phyloP scores from a whole-genome alignment of 1,140 invertebrate genomes.

The Rhopalosiphum padi region DNA sequence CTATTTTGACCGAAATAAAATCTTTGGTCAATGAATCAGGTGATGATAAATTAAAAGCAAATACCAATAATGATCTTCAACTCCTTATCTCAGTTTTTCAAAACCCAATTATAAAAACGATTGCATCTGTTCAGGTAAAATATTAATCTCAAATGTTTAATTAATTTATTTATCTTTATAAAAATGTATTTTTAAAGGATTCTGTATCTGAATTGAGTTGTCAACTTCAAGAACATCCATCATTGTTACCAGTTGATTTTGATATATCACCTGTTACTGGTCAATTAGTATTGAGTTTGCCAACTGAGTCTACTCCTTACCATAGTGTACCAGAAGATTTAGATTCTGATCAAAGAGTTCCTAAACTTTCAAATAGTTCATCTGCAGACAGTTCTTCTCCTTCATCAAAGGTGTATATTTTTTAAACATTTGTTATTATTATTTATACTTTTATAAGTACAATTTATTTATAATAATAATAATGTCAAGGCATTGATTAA shows the following conservation, averaged over 20 bases:
- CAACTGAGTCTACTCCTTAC: constrained; percentile 41
- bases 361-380: constrained; percentile 67
- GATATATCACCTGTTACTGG: constrained; percentile 79
- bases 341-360: constrained; percentile 64
- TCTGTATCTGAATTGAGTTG: constrained; percentile 80
- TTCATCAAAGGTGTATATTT: constrained; percentile 42
- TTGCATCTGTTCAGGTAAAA: constrained; percentile 81
- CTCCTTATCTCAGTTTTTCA: constrained; percentile 86
- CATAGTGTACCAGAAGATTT: constrained; percentile 53
- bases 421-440: background rate
- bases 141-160: background rate
- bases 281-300: constrained; percentile 69
- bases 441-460: background rate
- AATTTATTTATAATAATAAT: background rate
- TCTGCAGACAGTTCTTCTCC: constrained; percentile 64
- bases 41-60: constrained; percentile 74
- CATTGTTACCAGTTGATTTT: constrained; percentile 89
- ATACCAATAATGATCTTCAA: constrained; percentile 84
- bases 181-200: constrained; percentile 67
- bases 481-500: background rate
- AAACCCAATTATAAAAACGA: constrained; percentile 90
- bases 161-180: constrained; percentile 25
- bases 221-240: constrained; percentile 86
- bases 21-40: constrained; percentile 75
- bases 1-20: constrained; percentile 81